Conservation (phyloP, 1,140 invertebrate species). For the Melitaea cinxia region DNA sequence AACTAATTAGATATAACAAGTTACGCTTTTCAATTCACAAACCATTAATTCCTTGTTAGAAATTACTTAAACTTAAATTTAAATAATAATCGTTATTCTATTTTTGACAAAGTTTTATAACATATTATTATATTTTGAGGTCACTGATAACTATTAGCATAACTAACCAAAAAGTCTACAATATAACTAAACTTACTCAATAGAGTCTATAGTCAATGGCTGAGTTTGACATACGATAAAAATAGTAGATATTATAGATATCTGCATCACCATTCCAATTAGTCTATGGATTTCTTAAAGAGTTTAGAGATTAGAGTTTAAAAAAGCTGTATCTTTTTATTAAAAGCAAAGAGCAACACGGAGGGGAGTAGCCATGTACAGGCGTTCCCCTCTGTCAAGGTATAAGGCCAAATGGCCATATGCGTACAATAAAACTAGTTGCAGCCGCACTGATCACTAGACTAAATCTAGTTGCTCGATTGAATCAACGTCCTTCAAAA, state of each 20-base stretch:
- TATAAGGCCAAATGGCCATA: too few relatives aligned
- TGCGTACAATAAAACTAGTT: too few relatives aligned
- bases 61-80: not conserved
- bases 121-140: not conserved
- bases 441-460: too few relatives aligned
- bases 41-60: not conserved
- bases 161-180: conserved; percentile 5
- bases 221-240: conserved; percentile 17
- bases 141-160: not conserved
- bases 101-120: not conserved
- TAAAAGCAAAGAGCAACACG: too few relatives aligned
- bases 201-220: not conserved
- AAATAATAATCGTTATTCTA: not conserved
- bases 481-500: too few relatives aligned
- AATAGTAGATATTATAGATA: not conserved
- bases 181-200: conserved; percentile 7
- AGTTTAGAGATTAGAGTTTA: too few relatives aligned
- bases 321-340: too few relatives aligned
- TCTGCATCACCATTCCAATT: too few relatives aligned
- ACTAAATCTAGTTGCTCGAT: too few relatives aligned
- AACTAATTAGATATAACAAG: conserved; percentile 28
- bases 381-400: too few relatives aligned
- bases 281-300: too few relatives aligned
- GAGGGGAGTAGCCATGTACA: too few relatives aligned
- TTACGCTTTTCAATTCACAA: not conserved